phyloP scores from a whole-genome alignment of 2,888 invertebrate genomes.

The Ommatoiulus sabulosus region DNA sequence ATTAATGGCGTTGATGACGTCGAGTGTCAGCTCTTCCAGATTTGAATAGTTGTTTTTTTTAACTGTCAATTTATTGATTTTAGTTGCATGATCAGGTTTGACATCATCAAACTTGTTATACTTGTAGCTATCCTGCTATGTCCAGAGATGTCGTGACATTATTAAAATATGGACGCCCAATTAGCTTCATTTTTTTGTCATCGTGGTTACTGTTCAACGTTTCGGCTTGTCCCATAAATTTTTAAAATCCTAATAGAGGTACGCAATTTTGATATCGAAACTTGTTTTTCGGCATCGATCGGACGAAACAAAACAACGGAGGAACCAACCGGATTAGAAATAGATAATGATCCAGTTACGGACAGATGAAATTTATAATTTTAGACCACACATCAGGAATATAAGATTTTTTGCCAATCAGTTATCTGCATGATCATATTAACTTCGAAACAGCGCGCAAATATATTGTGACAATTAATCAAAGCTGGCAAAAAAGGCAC shows the following conservation, averaged over 20 bases:
- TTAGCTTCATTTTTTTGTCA: neutral
- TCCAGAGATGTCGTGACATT: neutral
- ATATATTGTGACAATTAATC: neutral
- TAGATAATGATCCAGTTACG: neutral
- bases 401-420: neutral
- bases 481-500: neutral
- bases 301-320: neutral
- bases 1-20: too few species aligned
- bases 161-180: neutral
- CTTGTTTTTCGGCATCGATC: neutral
- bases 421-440: neutral
- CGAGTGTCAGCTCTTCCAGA: too few species aligned
- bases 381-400: neutral
- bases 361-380: neutral
- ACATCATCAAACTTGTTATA: neutral
- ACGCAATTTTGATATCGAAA: neutral
- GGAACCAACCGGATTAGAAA: neutral
- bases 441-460: neutral
- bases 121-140: neutral
- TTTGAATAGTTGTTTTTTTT: too few species aligned
- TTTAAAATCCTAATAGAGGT: neutral
- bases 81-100: neutral
- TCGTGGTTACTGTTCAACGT: neutral
- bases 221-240: neutral
- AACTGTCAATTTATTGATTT: neutral